Evolutionary conservation across 1,140 invertebrate species (phyloP), one percentile per base, ranked within the genome.

Genomic region (Diabrotica virgifera): DNA sequence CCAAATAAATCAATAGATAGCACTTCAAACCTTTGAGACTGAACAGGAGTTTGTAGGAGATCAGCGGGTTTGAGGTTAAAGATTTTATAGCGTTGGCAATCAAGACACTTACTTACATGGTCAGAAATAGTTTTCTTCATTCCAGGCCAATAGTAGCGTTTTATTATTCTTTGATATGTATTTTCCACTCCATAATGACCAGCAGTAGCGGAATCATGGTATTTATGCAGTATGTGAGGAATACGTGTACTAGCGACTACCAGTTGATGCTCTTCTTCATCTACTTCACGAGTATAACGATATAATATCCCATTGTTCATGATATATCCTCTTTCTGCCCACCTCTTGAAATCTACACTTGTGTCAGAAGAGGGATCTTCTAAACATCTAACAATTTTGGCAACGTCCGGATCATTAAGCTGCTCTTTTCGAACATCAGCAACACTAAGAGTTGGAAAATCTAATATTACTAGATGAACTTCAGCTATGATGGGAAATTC

Each of bases 141-240:
- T 6, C 37, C 57, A 37, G 60, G 24, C 77, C 74, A 69, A 65
- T 77, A 63, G 70, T 76, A 66, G 57, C 63, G n/a, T 37, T 13
- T 5, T 13, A 58, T 0, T n/a, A 77, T 71, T 12, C 69, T 63
- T n/a, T 61, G 35, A 61, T 75, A 5, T 56, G 65, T 73, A 9
- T 65, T 52, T 57, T 74, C 67, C 4, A 67, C 58, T 36, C 75
- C 79, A 68, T 76, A 60, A 69, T 73, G 63, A 5, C 77, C 78
- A 14, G 72, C 69, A 5, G 37, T 65, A 0, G 72, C 71, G 5
- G 69, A 72, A 24, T 77, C 68, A 50, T 72, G 72, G 56, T 60
- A 72, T 14, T 72, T 70, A 0, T 7, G 35, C 71, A 63, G 9
- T 74, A 66, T 50, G 52, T 65, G 9, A 37, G 50, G n/a, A 5